Conservation (phyloP, 1,140 invertebrate genomes). For the Pseudoatta argentina region DNA sequence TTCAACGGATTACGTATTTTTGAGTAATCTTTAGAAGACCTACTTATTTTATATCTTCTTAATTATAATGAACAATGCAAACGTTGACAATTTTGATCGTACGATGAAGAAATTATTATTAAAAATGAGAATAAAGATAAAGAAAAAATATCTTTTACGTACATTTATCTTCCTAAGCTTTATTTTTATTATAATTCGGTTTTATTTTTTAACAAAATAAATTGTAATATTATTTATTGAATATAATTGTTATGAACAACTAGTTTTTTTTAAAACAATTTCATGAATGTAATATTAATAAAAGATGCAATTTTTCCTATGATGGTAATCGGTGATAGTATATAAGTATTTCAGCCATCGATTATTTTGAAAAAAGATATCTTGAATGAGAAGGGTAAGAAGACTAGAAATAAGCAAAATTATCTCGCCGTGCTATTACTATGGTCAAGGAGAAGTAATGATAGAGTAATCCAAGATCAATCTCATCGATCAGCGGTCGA, state of each 20-base stretch:
- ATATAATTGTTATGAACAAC: not conserved
- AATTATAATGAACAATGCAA: slow-evolving; percentile 63
- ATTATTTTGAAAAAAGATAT: not conserved
- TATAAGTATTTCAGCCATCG: not conserved
- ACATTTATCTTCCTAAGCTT: slow-evolving; percentile 14
- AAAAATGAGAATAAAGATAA: no score
- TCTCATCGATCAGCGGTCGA: slow-evolving; percentile 48
- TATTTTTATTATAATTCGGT: not conserved
- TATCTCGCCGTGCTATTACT: slow-evolving; percentile 39
- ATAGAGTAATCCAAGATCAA: slow-evolving; percentile 48
- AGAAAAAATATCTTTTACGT: not conserved
- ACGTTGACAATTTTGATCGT: slow-evolving; percentile 8
- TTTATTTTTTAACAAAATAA: slow-evolving; percentile 13
- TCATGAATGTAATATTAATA: slow-evolving; percentile 15
- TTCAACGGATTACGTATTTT: slow-evolving; percentile 62
- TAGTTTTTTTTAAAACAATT: not conserved
- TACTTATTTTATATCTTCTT: slow-evolving; percentile 71
- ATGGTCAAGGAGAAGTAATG: slow-evolving; percentile 31
- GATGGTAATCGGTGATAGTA: not conserved
- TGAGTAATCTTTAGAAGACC: slow-evolving; percentile 21
- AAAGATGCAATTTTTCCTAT: not conserved
- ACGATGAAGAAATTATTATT: slow-evolving; percentile 28
- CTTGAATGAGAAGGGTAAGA: not conserved
- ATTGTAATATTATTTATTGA: slow-evolving; percentile 8
- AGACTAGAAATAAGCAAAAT: slow-evolving; percentile 30